Conservation (phyloP, 2,888 invertebrate genomes). For the Tachina grossa region DNA sequence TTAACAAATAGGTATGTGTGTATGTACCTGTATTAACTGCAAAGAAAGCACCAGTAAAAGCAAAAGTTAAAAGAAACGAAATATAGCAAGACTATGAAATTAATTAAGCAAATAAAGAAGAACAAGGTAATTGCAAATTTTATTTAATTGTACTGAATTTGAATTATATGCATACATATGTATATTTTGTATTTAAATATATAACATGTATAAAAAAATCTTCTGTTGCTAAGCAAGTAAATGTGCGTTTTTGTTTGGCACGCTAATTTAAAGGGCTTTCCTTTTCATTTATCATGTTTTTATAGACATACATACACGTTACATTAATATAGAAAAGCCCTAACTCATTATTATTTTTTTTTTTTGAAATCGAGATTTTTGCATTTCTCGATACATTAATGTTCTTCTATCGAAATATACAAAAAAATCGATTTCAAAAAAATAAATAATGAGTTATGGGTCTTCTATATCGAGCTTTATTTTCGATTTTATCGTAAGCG, state of each 20-base stretch:
- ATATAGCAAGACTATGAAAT: constrained; percentile 11
- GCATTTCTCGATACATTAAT: too few relatives aligned
- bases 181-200: not conserved
- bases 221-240: constrained; percentile 37
- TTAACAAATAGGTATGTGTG: constrained; percentile 14
- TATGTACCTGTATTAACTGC: constrained; percentile 20
- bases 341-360: too few relatives aligned
- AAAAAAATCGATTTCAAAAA: too few relatives aligned
- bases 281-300: not conserved
- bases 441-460: too few relatives aligned
- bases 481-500: too few relatives aligned
- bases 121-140: constrained; percentile 14
- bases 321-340: not conserved
- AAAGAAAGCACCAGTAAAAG: constrained; percentile 36
- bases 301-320: not conserved
- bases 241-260: not conserved
- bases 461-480: too few relatives aligned
- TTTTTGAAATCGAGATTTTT: too few relatives aligned
- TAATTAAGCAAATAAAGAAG: constrained; percentile 2
- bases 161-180: not conserved
- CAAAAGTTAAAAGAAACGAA: constrained; percentile 6
- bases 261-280: not conserved
- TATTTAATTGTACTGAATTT: not conserved
- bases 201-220: not conserved
- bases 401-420: too few relatives aligned